Evolutionary conservation across 2,113 vertebrate species (phyloP).

Genomic region (Myiopsitta monachus): DNA sequence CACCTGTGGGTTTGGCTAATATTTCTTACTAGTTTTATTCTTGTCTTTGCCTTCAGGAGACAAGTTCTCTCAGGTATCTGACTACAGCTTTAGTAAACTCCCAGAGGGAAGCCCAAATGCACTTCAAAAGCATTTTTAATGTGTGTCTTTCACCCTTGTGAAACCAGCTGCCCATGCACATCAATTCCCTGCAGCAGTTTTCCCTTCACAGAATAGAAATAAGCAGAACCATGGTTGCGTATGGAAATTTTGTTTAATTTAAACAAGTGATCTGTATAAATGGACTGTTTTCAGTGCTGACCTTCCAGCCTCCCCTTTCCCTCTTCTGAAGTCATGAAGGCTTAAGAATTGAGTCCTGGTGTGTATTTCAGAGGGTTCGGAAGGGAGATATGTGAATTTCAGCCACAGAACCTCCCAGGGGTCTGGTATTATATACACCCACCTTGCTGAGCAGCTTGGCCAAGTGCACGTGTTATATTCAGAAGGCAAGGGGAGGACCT

Average conservation of each 20-base stretch:
- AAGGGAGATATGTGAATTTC: neutral
- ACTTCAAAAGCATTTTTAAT: constrained; percentile 53
- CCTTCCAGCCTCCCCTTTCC: neutral
- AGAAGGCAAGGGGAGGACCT: neutral
- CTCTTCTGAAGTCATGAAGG: neutral
- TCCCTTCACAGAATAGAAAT: constrained; percentile 18
- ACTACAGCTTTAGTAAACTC: constrained; percentile 26
- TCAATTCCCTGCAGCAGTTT: constrained; percentile 23
- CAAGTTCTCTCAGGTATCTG: constrained; percentile 47
- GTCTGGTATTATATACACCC: neutral
- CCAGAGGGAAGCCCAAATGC: constrained; percentile 22
- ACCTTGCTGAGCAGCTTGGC: neutral
- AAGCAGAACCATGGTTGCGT: neutral
- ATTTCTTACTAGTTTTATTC: constrained; percentile 52
- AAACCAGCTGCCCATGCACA: constrained; percentile 51
- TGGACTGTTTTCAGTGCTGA: neutral
- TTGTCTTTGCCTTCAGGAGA: constrained; percentile 15
- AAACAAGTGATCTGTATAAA: neutral
- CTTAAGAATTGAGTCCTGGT: neutral
- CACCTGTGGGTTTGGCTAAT: constrained; percentile 39
- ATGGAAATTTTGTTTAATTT: constrained; percentile 26
- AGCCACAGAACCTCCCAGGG: neutral
- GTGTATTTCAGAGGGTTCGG: neutral
- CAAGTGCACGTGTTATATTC: neutral
- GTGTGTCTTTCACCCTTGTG: constrained; percentile 36